These are phyloP conservation scores for Macaria notata DNA, from an alignment of 2,888 invertebrate species.

Conservation along the genomic window DNA sequence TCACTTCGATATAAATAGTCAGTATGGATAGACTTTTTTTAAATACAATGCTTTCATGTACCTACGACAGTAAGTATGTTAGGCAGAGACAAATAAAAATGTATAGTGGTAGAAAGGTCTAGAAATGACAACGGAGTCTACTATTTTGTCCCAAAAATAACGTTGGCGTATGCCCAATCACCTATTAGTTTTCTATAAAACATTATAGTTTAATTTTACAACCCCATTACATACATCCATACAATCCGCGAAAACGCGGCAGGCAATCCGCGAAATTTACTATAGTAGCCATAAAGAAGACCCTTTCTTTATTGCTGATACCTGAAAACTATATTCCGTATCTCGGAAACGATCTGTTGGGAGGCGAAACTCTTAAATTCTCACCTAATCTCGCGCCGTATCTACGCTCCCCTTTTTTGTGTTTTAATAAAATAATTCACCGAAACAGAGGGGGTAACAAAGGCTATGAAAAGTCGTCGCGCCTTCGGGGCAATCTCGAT, in stretches of 20 bases:
- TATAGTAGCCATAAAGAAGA: slow-evolving; percentile 36
- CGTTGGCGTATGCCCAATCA: too few species aligned
- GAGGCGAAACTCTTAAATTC: slow-evolving; percentile 61
- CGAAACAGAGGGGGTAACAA: slow-evolving; percentile 58
- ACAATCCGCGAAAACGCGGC: slow-evolving; percentile 33
- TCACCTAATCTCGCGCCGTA: slow-evolving; percentile 58
- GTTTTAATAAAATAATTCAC: slow-evolving; percentile 70
- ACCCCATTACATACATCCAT: slow-evolving; percentile 21
- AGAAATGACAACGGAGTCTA: too few species aligned
- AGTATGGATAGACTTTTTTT: too few species aligned
- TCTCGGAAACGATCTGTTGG: slow-evolving; percentile 46
- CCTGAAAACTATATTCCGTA: slow-evolving; percentile 44
- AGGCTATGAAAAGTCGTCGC: slow-evolving; percentile 60
- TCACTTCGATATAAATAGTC: too few species aligned
- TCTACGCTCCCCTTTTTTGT: slow-evolving; percentile 57
- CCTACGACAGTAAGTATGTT: too few species aligned
- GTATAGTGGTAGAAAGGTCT: too few species aligned
- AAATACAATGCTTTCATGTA: too few species aligned
- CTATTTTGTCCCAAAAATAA: too few species aligned
- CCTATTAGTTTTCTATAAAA: slow-evolving; percentile 14
- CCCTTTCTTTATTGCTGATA: slow-evolving; percentile 40
- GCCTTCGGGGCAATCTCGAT: slow-evolving; percentile 61
- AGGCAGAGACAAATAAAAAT: too few species aligned
- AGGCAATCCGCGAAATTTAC: slow-evolving; percentile 35
- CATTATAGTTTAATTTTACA: slow-evolving; percentile 25